phyloP scores from a whole-genome alignment of 2,113 vertebrate species.

The Centropristis striata region DNA sequence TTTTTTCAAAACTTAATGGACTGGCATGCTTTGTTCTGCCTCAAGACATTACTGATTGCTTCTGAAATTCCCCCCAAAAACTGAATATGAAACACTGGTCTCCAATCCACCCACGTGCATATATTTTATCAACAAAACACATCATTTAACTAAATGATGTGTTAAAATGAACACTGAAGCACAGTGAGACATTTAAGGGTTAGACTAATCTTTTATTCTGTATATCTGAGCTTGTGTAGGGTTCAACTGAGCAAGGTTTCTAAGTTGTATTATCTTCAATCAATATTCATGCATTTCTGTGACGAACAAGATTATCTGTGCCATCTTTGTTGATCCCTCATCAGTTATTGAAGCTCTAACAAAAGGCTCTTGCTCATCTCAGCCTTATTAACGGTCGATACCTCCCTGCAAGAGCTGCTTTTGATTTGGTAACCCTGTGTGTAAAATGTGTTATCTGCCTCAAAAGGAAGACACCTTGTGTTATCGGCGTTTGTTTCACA shows the following conservation, averaged over 20 bases:
- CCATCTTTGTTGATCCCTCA: slow-evolving; percentile 19
- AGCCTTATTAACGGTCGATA: slow-evolving; percentile 25
- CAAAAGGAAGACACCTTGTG: slow-evolving; percentile 29
- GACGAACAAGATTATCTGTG: slow-evolving; percentile 46
- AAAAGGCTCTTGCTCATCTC: slow-evolving; percentile 21
- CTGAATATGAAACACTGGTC: not conserved
- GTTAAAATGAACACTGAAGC: not conserved
- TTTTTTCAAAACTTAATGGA: not conserved
- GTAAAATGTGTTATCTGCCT: slow-evolving; percentile 29
- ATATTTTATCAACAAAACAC: not conserved
- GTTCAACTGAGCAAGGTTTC: not conserved
- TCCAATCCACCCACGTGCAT: not conserved
- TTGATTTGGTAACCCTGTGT: slow-evolving; percentile 10
- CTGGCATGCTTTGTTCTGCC: not conserved
- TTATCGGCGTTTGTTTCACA: slow-evolving; percentile 1
- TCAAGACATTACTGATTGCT: slow-evolving; percentile 2
- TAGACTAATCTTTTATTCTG: not conserved
- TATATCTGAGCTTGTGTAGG: not conserved
- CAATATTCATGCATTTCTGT: slow-evolving; percentile 12
- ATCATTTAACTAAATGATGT: not conserved
- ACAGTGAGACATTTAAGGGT: not conserved
- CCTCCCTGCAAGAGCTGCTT: slow-evolving; percentile 12
- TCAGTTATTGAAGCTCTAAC: slow-evolving; percentile 21
- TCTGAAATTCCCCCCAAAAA: not conserved
- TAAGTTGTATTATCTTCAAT: not conserved